These are phyloP conservation scores for Australoheros scitulus DNA, from an alignment of 2,113 vertebrate species.

Conservation along the genomic window DNA sequence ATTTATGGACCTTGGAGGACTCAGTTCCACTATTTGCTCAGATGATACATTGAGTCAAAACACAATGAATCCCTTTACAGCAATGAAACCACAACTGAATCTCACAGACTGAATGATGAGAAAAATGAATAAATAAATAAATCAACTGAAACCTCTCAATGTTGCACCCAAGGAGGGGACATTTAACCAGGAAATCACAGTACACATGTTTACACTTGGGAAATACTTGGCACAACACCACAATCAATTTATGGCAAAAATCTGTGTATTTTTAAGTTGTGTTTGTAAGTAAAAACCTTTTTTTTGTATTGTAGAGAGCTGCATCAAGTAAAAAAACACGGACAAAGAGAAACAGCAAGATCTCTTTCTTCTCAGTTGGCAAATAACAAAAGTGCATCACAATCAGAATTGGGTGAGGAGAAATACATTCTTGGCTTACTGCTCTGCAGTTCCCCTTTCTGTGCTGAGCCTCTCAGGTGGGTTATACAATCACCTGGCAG, in stretches of 20 bases:
- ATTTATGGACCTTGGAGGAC: slow-evolving; percentile 27
- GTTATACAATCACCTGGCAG: not conserved
- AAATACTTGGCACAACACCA: not conserved
- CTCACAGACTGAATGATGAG: not conserved
- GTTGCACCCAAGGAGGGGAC: not conserved
- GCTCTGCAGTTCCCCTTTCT: not conserved
- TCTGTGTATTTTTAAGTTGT: not conserved
- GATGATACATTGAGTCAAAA: slow-evolving; percentile 17
- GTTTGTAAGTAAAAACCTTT: not conserved
- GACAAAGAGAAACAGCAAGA: not conserved
- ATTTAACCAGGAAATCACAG: not conserved
- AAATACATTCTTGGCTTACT: not conserved
- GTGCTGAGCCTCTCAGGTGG: not conserved
- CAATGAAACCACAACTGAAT: slow-evolving; percentile 11
- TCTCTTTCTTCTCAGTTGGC: not conserved
- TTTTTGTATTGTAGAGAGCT: rapidly evolving
- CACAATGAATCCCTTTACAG: slow-evolving; percentile 30
- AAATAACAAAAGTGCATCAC: not conserved
- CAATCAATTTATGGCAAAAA: too few species aligned
- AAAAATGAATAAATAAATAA: slow-evolving; percentile 5
- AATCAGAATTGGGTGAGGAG: not conserved
- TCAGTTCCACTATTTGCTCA: slow-evolving; percentile 3
- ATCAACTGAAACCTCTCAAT: not conserved
- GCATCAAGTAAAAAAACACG: not conserved
- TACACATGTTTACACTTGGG: not conserved